Evolutionary conservation across 92 coral and sea anemone species (phyloP).

Genomic region (Porites divaricata): DNA sequence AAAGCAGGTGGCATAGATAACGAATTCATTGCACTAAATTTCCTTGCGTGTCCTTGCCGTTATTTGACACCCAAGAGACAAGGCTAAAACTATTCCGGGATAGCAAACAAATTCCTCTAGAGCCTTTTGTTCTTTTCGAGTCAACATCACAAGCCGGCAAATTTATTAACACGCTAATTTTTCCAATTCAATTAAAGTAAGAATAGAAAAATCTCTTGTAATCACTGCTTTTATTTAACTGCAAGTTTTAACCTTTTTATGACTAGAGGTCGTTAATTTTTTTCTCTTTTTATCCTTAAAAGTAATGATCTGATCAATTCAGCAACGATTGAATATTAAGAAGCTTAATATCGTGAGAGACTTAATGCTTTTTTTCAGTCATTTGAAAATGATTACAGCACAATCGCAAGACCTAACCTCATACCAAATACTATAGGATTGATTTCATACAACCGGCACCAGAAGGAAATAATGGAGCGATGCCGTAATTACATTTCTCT

Average conservation of each 20-base stretch:
- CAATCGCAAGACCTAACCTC: not conserved
- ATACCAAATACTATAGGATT: too few relatives aligned
- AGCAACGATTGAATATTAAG: not conserved
- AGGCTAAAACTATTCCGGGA: not conserved
- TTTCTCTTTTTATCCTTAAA: not conserved
- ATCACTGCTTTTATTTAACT: not conserved
- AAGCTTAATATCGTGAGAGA: too few relatives aligned
- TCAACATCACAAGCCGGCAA: conserved; percentile 16
- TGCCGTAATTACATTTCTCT: conserved; percentile 11
- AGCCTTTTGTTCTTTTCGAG: conserved; percentile 25
- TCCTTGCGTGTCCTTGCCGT: not conserved
- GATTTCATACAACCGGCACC: too few relatives aligned
- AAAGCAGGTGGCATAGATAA: not conserved
- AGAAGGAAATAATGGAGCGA: conserved; percentile 4
- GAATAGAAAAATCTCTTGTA: not conserved
- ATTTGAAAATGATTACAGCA: not conserved
- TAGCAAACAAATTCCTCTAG: conserved; percentile 29
- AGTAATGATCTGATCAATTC: conserved; percentile 19
- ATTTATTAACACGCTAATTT: conserved; percentile 10
- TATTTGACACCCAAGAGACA: not conserved
- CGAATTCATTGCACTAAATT: not conserved
- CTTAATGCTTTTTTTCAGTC: not conserved
- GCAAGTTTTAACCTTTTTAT: not conserved
- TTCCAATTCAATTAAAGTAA: conserved; percentile 9
- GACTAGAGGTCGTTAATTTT: not conserved